Conservation (phyloP, 1,140 invertebrate genomes). For the Aricia agestis region DNA sequence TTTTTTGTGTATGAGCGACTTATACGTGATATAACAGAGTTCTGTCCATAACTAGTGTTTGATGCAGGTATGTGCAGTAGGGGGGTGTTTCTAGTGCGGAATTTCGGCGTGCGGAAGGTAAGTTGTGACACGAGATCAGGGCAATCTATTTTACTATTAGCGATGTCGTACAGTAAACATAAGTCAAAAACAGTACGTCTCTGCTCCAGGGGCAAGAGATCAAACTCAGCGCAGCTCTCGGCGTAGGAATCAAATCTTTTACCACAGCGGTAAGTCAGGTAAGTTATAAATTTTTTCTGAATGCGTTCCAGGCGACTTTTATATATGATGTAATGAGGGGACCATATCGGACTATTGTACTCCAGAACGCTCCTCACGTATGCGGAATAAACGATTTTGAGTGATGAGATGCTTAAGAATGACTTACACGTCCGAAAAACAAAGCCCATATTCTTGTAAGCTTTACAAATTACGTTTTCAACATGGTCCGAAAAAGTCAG, state of each 20-base stretch:
- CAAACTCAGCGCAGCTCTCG: neutral
- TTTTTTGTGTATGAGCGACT: too few species aligned
- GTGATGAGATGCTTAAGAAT: neutral
- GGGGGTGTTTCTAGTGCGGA: neutral
- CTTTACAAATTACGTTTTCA: neutral
- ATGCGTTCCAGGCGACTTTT: neutral
- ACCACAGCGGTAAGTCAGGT: neutral
- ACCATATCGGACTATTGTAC: neutral
- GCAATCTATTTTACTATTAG: too few species aligned
- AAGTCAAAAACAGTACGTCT: too few species aligned
- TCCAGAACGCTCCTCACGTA: neutral
- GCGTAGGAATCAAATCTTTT: neutral
- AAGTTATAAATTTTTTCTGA: neutral
- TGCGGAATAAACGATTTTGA: neutral
- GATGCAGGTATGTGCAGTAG: too few species aligned
- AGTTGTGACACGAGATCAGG: neutral
- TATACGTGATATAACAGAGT: too few species aligned
- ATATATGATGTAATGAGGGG: neutral
- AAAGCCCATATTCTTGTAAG: constrained; percentile 11
- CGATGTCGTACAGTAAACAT: too few species aligned
- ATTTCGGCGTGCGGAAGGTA: neutral
- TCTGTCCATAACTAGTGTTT: too few species aligned
- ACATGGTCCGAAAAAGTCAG: neutral
- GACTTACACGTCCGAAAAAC: neutral
- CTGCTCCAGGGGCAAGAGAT: neutral